Base-by-base conservation (phyloP, 1,140 invertebrate genomes). In the Diuraphis noxia region DNA sequence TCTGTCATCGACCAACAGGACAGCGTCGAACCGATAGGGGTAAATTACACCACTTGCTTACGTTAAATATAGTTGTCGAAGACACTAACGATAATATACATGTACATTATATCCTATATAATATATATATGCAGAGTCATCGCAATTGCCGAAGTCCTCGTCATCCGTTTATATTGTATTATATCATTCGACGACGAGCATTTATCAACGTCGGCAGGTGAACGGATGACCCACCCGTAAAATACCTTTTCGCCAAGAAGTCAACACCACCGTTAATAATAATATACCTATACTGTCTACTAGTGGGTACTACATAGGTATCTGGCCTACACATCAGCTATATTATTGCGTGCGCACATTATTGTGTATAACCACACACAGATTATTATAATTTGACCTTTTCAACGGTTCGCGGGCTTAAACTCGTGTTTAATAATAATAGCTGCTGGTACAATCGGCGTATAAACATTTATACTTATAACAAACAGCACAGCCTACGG, bases 121-220 rank as follows among this genome's bases (percentile, higher is more conserved):
- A 49, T 49, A 49, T 49, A 49, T 49, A 49, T 23, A 49, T n/a
- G 13, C n/a, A 72, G 49, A 56, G 36, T 40, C 23, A 40, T 25
- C 52, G 46, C 5, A 38, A 49, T 21, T 21, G 23, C 19, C 36
- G 79, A 38, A 23, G 79, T 81, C 10, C 23, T 81, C 79, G 56
- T 72, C 56, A 6, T 72, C 56, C 56, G 30, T 13, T n/a, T 34
- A n/a, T 72, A 49, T 49, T 34, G 9, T 77, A 34, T 72, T 36
- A 82, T 41, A 36, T 40, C 38, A 63, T 63, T 63, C 4, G 36
- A 46, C 41, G 40, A 17, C 41, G 82, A 85, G n/a, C 87, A 88
- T 88, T 43, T n/a, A 88, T 88, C 87, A 88, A 88, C 40, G 87
- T 88, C 87, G 40, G 40, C 38, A 13, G 56, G 56, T 17, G 56